These are phyloP conservation scores for Griposia aprilina DNA, from an alignment of 2,888 invertebrate species.

Conservation along the genomic window DNA sequence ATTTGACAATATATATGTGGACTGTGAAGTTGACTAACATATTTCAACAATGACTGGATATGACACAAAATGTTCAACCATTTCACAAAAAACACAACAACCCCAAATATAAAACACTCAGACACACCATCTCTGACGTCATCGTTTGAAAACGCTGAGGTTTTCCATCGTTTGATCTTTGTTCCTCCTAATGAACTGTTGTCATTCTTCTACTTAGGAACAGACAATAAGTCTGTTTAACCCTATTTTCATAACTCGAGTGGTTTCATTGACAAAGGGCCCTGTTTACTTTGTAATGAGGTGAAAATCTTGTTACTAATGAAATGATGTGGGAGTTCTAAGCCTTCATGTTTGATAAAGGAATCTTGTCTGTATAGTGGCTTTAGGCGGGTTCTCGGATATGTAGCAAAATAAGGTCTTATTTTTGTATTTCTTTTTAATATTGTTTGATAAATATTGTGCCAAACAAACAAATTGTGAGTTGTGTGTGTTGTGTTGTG, in stretches of 20 bases:
- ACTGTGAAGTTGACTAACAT: too few species aligned
- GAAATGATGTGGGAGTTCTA: slow-evolving; percentile 43
- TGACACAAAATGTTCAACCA: not conserved
- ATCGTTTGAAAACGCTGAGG: slow-evolving; percentile 42
- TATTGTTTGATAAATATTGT: too few species aligned
- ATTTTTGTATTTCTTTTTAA: slow-evolving; percentile 1
- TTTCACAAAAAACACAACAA: not conserved
- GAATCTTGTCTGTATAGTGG: slow-evolving; percentile 10
- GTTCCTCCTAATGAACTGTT: slow-evolving; percentile 32
- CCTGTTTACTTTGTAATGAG: slow-evolving; percentile 65
- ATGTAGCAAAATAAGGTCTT: slow-evolving; percentile 4
- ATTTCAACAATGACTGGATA: not conserved
- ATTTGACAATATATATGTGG: too few species aligned
- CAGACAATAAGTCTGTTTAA: slow-evolving; percentile 51
- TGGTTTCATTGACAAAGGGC: slow-evolving; percentile 64
- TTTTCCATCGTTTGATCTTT: slow-evolving; percentile 43
- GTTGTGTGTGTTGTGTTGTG: too few species aligned
- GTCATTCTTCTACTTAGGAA: slow-evolving; percentile 14
- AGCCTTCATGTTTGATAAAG: slow-evolving; percentile 39
- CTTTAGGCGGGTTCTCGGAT: slow-evolving; percentile 18
- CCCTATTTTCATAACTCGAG: slow-evolving; percentile 58
- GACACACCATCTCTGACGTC: not conserved
- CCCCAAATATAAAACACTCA: not conserved
- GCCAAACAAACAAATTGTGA: too few species aligned
- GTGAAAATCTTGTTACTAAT: slow-evolving; percentile 56